Conservation (phyloP, 2,797 vertebrate species). For the Labeo calbasu region DNA sequence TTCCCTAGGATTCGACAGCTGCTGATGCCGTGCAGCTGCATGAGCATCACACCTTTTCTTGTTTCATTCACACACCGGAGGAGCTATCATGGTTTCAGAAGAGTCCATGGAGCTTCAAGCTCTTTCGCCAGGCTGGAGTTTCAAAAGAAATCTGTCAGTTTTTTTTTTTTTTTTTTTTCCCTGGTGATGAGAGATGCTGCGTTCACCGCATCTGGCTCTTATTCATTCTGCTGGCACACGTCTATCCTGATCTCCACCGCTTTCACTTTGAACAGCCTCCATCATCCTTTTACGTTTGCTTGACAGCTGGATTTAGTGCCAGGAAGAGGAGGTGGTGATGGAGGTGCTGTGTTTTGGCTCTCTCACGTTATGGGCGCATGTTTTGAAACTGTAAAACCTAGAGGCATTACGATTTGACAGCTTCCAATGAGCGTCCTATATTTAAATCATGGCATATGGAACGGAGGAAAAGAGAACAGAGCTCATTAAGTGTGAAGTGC, state of each 20-base stretch:
- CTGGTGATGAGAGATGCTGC: neutral
- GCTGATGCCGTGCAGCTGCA: neutral
- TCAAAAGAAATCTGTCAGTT: constrained; percentile 26
- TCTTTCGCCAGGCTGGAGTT: constrained; percentile 19
- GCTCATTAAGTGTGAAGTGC: constrained; percentile 26
- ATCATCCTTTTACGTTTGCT: constrained; percentile 38
- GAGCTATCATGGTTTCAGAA: constrained; percentile 5
- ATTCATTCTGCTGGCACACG: constrained; percentile 48
- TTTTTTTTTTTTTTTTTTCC: neutral
- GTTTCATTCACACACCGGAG: constrained; percentile 29
- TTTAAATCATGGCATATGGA: constrained; percentile 29
- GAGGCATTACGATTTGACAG: constrained; percentile 18
- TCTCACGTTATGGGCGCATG: neutral
- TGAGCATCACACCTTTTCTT: constrained; percentile 15
- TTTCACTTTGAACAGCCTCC: constrained; percentile 36
- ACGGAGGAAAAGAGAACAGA: constrained; percentile 3
- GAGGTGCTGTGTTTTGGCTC: constrained; percentile 1
- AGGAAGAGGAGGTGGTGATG: constrained; percentile 24
- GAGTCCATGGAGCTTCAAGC: neutral
- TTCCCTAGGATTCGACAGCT: neutral
- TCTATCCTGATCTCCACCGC: constrained; percentile 36
- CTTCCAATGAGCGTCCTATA: constrained; percentile 31
- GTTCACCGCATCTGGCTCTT: constrained; percentile 25
- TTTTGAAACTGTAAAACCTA: constrained; percentile 18
- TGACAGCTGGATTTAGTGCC: constrained; percentile 34